Base-by-base conservation (phyloP, 2,888 invertebrate species). In the Brenthis ino region DNA sequence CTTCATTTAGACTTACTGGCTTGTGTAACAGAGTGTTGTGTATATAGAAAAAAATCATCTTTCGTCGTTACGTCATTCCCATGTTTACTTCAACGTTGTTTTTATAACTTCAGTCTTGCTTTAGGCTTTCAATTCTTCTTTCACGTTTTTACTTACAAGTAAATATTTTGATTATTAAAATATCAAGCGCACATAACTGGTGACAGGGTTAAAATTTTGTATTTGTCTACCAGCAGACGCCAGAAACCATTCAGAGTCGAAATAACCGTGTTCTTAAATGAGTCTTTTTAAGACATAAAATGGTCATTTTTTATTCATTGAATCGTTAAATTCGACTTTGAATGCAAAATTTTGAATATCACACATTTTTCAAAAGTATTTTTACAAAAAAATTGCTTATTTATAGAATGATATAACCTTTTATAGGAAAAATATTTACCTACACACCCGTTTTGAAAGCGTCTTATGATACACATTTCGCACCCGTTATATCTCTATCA, bases 1-100 rank as follows among this genome's bases (percentile, higher is more conserved):
- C 92, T 93, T 93, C 85, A 81, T 91, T 90, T 91, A 92, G 92
- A 89, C 80, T 90, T 82, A 92, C 88, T 87, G 89, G 92, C 92
- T 91, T 91, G 81, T 87, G 86, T 89, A 85, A 85, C 85, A 82
- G 37, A 43, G 85, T 87, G 87, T 87, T 87, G 85, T 88, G 86
- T 87, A 86, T 79, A 78, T 85, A 84, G 84, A 88, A 48, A 56
- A 33, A 48, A 37, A 78, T 80, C 75, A 73, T 77, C 80, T 78
- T 81, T 77, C 74, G 81, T 80, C 80, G 76, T 79, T 74, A 76
- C 75, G 74, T 74, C 76, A 79, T 79, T 76, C 76, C 76, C 78
- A 79, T 81, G 58, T 77, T 76, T 68, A 69, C 33, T 58, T 54
- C 20, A 54, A 72, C 66, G 47, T 57, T 47, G 53, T 65, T 69